Evolutionary conservation across 2,113 vertebrate genomes (phyloP).

Genomic region (Haplochromis vanheusdeni): DNA sequence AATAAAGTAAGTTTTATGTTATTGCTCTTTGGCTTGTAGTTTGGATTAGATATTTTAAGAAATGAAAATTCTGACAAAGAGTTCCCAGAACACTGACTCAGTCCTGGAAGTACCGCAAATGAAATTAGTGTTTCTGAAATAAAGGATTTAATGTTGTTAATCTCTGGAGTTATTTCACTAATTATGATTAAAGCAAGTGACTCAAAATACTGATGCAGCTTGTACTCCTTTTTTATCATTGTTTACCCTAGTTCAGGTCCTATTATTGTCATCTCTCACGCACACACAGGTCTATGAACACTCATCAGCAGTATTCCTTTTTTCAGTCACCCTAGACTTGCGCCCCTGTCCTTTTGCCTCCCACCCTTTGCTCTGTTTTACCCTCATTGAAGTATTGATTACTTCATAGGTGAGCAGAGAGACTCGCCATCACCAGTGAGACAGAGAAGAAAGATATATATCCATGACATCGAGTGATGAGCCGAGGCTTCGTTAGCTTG

Average conservation of each 20-base stretch:
- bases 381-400: not conserved
- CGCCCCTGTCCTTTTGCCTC: not conserved
- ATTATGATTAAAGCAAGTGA: not conserved
- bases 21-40: not conserved
- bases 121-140: not conserved
- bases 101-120: not conserved
- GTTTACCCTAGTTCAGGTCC: not conserved
- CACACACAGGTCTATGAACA: not conserved
- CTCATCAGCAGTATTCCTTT: not conserved
- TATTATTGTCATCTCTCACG: fast-evolving
- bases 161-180: not conserved
- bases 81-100: not conserved
- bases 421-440: not conserved
- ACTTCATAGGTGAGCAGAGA: not conserved
- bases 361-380: not conserved
- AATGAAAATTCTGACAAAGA: not conserved
- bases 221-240: not conserved
- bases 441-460: not conserved
- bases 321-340: not conserved
- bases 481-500: not conserved
- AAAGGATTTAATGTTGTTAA: not conserved
- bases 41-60: not conserved
- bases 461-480: not conserved
- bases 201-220: not conserved
- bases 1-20: not conserved